Evolutionary conservation across 2,113 vertebrate species (phyloP), one percentile per base, ranked within the genome.

Genomic region (Rhizomys pruinosus): DNA sequence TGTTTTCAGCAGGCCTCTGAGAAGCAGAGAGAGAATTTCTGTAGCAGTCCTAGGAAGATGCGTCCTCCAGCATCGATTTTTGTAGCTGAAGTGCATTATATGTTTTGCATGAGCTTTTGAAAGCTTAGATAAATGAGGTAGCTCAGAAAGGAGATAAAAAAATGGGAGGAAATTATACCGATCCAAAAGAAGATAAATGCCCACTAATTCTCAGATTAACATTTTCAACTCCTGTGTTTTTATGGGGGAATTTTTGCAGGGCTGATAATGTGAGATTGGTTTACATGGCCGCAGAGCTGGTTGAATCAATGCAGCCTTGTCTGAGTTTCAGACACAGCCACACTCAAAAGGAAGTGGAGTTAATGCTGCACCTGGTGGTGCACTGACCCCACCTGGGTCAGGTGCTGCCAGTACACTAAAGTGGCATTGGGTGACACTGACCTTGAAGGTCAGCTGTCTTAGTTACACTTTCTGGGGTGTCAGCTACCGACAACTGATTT

Each of bases 51-150:
- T 84, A 76, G 76, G 63, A 64, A 88, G 92, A 82, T 20, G 27
- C 17, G 0, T 89, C 81, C 92, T 84, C 85, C 23, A 86, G 57
- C 91, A 95, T 87, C 84, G 92, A 94, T 94, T 96, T 97, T 94
- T 93, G 90, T 84, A 92, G 85, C 94, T 95, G 69, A 84, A 96
- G 95, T 94, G 81, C 88, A 80, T 92, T 97, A 92, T 94, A 87
- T 96, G 97, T 97, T 97, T 96, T 97, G 95, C 97, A 97, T 96
- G 92, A 97, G 95, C 96, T 97, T 98, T 97, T 97, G 97, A 96
- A 97, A 97, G 97, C 96, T 96, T 73, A 98, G 97, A 98, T 97
- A 97, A 98, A 98, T 96, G 95, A 98, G 97, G 94, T 97, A 94
- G 96, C 95, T 98, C 93, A 92, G 90, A 97, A 98, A 97, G 97